Evolutionary conservation across 2,888 invertebrate genomes (phyloP), one percentile per base, ranked within the genome.

Genomic region (Chrysolina americana): DNA sequence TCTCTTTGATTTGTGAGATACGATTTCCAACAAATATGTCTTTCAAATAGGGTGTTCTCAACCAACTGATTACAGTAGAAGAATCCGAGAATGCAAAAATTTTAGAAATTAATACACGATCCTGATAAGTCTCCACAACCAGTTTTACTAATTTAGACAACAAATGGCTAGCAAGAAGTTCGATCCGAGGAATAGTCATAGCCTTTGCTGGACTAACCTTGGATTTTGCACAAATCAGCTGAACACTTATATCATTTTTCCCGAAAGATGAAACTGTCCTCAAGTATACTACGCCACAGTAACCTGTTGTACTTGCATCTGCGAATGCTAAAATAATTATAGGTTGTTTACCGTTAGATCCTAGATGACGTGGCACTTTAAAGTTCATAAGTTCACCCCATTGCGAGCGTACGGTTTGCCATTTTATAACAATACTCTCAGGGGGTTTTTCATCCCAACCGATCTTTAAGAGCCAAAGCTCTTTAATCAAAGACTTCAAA

Each of bases 61-160:
- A 48, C 68, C 68, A 68, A 5, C 28, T 19, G 6, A 62, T 21
- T 1, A 62, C 62, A 3, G 8, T 62, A 62, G 23, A 62, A 62
- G 62, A 62, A 62, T 62, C 28, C 15, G 28, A 62, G 36, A 62
- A 36, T 0, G 62, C 62, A 21, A 23, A 23, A 23, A 36, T 62
- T 62, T 62, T 23, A 23, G 21, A 23, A 62, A 62, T 62, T 23
- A 62, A 62, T 36, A 62, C 62, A 15, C 28, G 23, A 23, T 19
- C 23, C 62, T 23, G 62, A 36, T 23, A 21, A 62, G n/a, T 53
- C 28, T 28, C 28, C 28, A 28, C 28, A 28, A 28, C 2, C 5
- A 28, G 28, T 28, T 28, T 28, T 28, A 28, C 28, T 28, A 5
- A n/a, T 28, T 28, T 28, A 28, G 28, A 28, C 28, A 28, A 28